These are phyloP conservation scores for Phrynosoma platyrhinos DNA, from an alignment of 2,113 vertebrate genomes.

Conservation along the genomic window DNA sequence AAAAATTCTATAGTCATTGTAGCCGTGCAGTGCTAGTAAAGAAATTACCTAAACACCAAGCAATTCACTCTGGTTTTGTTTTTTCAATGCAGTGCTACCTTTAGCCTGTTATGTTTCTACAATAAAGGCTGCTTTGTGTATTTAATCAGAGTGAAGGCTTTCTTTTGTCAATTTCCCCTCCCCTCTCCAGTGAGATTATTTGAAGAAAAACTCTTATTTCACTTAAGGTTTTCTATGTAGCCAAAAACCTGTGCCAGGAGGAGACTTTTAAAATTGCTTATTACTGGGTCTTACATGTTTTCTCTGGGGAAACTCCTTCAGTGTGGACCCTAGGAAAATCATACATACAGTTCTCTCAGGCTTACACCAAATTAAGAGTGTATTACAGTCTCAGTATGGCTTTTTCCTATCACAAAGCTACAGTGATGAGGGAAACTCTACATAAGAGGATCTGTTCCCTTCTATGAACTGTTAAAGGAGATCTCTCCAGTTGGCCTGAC, in stretches of 20 bases:
- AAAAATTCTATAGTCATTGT: not conserved
- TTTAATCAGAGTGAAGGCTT: too few relatives aligned
- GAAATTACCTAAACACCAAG: not conserved
- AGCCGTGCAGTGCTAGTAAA: not conserved
- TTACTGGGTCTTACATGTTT: not conserved
- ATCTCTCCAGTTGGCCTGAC: too few relatives aligned
- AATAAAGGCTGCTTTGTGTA: too few relatives aligned
- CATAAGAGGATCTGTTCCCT: not conserved
- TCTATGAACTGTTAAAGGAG: not conserved
- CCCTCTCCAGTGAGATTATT: too few relatives aligned
- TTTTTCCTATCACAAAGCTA: too few relatives aligned
- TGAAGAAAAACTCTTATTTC: too few relatives aligned
- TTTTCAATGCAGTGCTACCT: not conserved
- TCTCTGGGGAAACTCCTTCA: not conserved
- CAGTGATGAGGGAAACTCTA: not conserved
- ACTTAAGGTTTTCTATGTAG: not conserved
- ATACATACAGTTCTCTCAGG: too few relatives aligned
- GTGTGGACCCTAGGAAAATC: not conserved
- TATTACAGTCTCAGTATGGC: too few relatives aligned
- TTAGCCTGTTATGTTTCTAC: not conserved
- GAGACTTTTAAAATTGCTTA: too few relatives aligned
- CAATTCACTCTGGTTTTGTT: too few relatives aligned
- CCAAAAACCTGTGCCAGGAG: not conserved
- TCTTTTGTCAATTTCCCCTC: too few relatives aligned
- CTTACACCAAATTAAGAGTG: too few relatives aligned